Evolutionary conservation across 2,113 vertebrate genomes (phyloP).

Genomic region (Hucho hucho): DNA sequence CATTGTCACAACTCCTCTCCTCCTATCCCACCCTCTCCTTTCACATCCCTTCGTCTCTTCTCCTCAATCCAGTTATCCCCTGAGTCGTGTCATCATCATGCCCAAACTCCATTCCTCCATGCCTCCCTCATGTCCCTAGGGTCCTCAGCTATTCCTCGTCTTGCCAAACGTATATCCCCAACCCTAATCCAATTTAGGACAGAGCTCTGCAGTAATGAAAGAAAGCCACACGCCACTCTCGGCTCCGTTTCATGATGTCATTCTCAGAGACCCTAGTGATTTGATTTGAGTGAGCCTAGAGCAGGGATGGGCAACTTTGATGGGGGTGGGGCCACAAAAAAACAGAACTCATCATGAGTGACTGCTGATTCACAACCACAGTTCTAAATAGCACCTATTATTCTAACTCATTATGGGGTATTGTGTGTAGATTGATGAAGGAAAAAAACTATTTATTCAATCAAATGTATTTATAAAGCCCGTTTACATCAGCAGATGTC

Average conservation of each 20-base stretch:
- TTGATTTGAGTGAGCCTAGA: background rate
- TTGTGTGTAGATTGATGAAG: too few relatives aligned
- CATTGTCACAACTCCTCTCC: background rate
- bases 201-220: constrained; percentile 29
- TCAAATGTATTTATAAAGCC: too few relatives aligned
- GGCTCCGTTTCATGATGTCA: constrained; percentile 14
- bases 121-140: constrained; percentile 10
- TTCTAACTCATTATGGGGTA: too few relatives aligned
- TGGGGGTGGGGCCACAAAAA: too few relatives aligned
- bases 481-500: too few relatives aligned
- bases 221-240: constrained; percentile 8
- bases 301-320: too few relatives aligned
- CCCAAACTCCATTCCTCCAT: constrained; percentile 14
- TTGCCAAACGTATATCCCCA: constrained; percentile 15
- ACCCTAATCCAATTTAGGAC: constrained; percentile 47
- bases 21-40: constrained; percentile 17
- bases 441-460: too few relatives aligned
- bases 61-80: background rate
- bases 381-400: too few relatives aligned
- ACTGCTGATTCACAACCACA: too few relatives aligned
- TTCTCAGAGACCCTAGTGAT: constrained; percentile 16
- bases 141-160: background rate
- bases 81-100: constrained; percentile 34
- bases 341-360: too few relatives aligned
- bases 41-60: background rate